phyloP scores from a whole-genome alignment of 2,113 vertebrate species.

The Genyomyrus donnyi region DNA sequence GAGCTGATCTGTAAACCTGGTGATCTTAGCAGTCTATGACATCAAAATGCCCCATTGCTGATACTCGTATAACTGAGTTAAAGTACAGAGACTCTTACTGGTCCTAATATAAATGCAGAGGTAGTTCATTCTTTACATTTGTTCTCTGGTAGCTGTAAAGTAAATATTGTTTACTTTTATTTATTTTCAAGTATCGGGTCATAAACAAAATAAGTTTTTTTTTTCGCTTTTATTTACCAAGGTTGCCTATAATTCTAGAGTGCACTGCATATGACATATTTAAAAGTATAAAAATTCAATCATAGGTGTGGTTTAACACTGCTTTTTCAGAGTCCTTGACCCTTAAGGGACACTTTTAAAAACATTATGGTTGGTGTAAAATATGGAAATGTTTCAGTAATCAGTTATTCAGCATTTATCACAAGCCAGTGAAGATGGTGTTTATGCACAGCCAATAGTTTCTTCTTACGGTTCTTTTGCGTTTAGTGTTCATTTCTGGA shows the following conservation, averaged over 20 bases:
- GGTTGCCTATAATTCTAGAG: background rate
- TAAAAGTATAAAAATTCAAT: background rate
- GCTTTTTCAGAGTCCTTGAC: background rate
- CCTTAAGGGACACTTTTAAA: background rate
- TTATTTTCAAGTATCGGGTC: background rate
- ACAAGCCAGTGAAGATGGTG: background rate
- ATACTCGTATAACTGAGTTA: no score
- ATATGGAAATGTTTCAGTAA: background rate
- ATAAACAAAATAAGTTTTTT: background rate
- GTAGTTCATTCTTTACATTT: background rate
- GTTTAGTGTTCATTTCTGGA: background rate
- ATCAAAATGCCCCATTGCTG: background rate
- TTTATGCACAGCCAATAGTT: background rate
- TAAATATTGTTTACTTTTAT: background rate
- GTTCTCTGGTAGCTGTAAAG: background rate
- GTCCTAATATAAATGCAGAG: background rate
- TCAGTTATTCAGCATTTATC: background rate
- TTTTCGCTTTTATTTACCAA: background rate
- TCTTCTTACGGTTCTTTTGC: background rate
- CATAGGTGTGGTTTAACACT: background rate
- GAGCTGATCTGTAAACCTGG: background rate
- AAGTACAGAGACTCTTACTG: background rate
- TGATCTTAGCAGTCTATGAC: background rate
- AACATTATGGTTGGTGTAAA: background rate
- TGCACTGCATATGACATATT: background rate